A percentile compares a stretch with the other conserved stretches of the same genome.
phyloP scores from a whole-genome alignment of 2,888 invertebrate genomes.

The Cepaea hortensis region DNA sequence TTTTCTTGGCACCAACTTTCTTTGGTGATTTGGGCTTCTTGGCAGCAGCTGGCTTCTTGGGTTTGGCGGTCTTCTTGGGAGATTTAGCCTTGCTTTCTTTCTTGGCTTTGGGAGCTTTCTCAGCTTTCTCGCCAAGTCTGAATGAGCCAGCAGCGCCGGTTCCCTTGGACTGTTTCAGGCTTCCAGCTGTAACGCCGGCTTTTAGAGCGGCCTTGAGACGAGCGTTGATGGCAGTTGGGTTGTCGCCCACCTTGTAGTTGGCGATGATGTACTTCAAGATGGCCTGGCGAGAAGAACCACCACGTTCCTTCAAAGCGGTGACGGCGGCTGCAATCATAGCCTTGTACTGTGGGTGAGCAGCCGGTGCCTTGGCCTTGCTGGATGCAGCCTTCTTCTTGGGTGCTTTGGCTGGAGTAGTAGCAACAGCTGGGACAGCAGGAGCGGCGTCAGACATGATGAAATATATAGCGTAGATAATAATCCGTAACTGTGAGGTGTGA shows the following conservation, averaged over 20 bases:
- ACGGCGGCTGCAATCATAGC: neutral
- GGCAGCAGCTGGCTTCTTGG: conserved; percentile 43
- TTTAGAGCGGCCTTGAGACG: conserved; percentile 62
- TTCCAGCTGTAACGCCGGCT: conserved; percentile 61
- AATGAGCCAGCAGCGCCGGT: conserved; percentile 56
- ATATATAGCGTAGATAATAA: too few species aligned
- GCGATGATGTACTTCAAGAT: conserved; percentile 40
- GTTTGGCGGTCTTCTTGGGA: conserved; percentile 40
- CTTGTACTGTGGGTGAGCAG: conserved; percentile 17
- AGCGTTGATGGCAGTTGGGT: conserved; percentile 55
- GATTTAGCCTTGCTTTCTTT: conserved; percentile 44
- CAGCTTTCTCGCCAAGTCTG: conserved; percentile 51
- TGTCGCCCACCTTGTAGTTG: conserved; percentile 69
- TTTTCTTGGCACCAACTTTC: conserved; percentile 22
- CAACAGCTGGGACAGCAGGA: neutral
- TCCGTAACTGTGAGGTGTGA: too few species aligned
- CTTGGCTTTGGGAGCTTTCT: conserved; percentile 44
- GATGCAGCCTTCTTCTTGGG: conserved; percentile 6
- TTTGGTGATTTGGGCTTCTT: conserved; percentile 42
- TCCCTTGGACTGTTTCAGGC: conserved; percentile 48
- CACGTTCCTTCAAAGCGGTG: conserved; percentile 20
- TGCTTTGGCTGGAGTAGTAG: conserved; percentile 10
- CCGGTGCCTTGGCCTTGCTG: neutral
- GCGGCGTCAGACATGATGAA: conserved; percentile 10
- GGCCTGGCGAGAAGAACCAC: conserved; percentile 26